Conservation (phyloP, 2,888 invertebrate species). For the Cerceris rybyensis region DNA sequence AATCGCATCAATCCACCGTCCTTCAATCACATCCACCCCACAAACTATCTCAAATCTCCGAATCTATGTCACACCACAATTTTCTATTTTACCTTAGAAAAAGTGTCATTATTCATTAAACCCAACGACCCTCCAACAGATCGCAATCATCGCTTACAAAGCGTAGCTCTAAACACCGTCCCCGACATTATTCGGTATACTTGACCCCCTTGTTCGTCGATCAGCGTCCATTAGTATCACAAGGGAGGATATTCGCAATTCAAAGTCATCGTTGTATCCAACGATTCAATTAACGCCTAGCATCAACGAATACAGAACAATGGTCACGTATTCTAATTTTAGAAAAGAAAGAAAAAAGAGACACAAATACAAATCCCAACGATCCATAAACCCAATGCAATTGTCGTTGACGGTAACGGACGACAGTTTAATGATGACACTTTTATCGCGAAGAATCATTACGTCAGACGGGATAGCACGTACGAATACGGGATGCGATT, state of each 20-base stretch:
- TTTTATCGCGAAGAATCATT: conserved; percentile 47
- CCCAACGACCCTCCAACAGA: too few relatives aligned
- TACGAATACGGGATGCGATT: conserved; percentile 19
- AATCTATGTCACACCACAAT: too few relatives aligned
- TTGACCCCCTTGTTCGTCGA: too few relatives aligned
- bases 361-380: background rate
- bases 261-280: conserved; percentile 28
- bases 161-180: too few relatives aligned
- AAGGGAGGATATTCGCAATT: conserved; percentile 45
- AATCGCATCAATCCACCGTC: too few relatives aligned
- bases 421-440: conserved; percentile 27
- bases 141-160: too few relatives aligned
- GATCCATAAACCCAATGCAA: background rate
- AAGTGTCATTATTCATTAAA: too few relatives aligned
- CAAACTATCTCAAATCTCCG: too few relatives aligned
- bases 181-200: too few relatives aligned
- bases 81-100: too few relatives aligned
- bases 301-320: conserved; percentile 32
- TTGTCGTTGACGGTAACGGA: conserved; percentile 12
- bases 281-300: conserved; percentile 35
- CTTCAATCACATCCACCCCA: too few relatives aligned
- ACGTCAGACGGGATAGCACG: conserved; percentile 31
- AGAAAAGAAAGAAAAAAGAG: conserved; percentile 4
- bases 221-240: too few relatives aligned
- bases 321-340: conserved; percentile 42